phyloP scores from a whole-genome alignment of 1,140 invertebrate genomes.

The Drosophila cardini region DNA sequence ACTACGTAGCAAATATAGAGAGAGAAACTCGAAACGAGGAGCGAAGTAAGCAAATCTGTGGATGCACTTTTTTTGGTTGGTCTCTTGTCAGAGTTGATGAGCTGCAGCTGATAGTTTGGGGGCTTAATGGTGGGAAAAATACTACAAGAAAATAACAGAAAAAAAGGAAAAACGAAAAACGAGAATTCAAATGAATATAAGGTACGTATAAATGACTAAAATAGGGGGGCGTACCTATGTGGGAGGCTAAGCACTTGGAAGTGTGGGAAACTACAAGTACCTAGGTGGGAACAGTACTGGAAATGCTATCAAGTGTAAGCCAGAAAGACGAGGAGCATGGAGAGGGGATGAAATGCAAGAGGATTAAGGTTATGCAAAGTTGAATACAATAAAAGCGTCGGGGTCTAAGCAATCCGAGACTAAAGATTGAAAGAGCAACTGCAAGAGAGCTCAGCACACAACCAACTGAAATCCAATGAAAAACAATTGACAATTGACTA shows the following conservation, averaged over 20 bases:
- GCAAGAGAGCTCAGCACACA: not conserved
- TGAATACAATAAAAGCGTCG: slow-evolving; percentile 25
- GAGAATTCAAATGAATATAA: slow-evolving; percentile 16
- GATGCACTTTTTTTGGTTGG: slow-evolving; percentile 55
- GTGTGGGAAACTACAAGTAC: slow-evolving; percentile 70
- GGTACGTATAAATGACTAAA: slow-evolving; percentile 19
- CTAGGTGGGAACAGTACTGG: slow-evolving; percentile 55
- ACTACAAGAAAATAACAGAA: slow-evolving; percentile 8
- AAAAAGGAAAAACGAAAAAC: slow-evolving; percentile 35
- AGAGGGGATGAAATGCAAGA: not conserved
- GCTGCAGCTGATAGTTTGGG: slow-evolving; percentile 71
- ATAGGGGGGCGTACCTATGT: slow-evolving; percentile 24
- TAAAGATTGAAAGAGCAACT: slow-evolving; percentile 13
- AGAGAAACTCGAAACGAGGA: not conserved
- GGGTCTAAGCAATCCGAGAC: slow-evolving; percentile 10
- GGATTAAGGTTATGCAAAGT: slow-evolving; percentile 61
- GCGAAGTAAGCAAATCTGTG: slow-evolving; percentile 48
- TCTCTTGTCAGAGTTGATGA: slow-evolving; percentile 61
- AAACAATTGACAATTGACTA: slow-evolving; percentile 50
- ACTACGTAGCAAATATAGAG: too few relatives aligned
- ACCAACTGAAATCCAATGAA: slow-evolving; percentile 33
- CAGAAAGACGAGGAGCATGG: not conserved
- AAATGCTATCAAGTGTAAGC: slow-evolving; percentile 20
- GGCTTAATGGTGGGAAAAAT: slow-evolving; percentile 77
- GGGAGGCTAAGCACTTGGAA: slow-evolving; percentile 62